These are phyloP conservation scores for Adelosebastes latens DNA, from an alignment of 2,797 vertebrate species.

Conservation along the genomic window DNA sequence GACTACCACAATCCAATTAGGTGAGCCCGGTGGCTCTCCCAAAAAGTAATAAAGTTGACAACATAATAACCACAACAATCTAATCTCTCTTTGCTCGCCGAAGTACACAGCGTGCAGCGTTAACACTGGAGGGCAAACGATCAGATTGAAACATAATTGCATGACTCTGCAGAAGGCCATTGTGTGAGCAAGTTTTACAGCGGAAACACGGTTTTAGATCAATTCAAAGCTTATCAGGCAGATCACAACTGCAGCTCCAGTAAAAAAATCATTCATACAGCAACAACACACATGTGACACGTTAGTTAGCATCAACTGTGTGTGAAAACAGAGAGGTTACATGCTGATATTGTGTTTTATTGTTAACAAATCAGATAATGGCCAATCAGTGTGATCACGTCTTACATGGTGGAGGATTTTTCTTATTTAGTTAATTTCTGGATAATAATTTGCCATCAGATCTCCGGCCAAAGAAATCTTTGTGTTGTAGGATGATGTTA, in stretches of 20 bases:
- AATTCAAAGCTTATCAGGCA: conserved; percentile 10
- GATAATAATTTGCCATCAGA: not conserved
- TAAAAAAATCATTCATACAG: not conserved
- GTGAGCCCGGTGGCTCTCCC: conserved; percentile 21
- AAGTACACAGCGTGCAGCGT: conserved; percentile 15
- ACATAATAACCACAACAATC: conserved; percentile 70
- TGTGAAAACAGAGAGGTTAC: not conserved
- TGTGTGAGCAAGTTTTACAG: conserved; percentile 9
- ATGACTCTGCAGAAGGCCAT: conserved; percentile 20
- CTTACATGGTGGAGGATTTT: too few species aligned
- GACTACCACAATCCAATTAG: conserved; percentile 67
- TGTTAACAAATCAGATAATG: not conserved
- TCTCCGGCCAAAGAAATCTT: not conserved
- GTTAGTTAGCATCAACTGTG: not conserved
- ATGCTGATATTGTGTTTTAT: not conserved
- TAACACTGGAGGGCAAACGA: conserved; percentile 42
- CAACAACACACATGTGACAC: not conserved
- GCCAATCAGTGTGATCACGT: not conserved
- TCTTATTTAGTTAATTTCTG: not conserved
- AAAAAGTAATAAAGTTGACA: conserved; percentile 72
- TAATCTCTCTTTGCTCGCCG: conserved; percentile 47
- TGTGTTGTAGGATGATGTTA: not conserved
- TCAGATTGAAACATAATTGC: conserved; percentile 50
- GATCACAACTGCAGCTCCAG: not conserved
- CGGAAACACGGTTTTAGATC: conserved; percentile 28